Evolutionary conservation across 64 coral and sea anemone genomes (phyloP).

Genomic region (Montipora sp.): DNA sequence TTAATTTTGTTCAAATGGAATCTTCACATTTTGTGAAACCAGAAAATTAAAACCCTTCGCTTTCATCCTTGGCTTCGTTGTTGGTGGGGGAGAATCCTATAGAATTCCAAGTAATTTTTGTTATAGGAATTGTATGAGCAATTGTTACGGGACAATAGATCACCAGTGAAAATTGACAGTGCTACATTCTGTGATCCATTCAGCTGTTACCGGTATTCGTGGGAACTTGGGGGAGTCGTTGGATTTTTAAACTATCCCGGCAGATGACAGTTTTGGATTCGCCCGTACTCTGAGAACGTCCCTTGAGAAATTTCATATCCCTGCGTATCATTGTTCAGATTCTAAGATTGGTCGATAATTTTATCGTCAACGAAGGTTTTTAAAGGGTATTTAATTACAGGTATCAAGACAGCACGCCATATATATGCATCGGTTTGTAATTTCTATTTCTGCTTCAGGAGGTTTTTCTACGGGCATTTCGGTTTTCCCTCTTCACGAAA

Average conservation of each 20-base stretch:
- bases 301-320: neutral
- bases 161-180: neutral
- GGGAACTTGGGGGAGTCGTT: neutral
- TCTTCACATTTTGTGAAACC: neutral
- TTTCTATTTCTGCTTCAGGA: no score
- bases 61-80: neutral
- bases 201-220: slow-evolving; percentile 33
- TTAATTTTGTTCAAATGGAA: neutral
- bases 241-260: neutral
- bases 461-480: no score
- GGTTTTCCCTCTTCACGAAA: no score
- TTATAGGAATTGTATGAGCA: neutral
- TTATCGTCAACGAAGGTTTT: no score
- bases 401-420: no score
- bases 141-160: neutral
- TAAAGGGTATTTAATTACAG: no score
- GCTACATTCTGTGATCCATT: neutral
- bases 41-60: neutral
- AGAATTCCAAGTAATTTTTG: neutral
- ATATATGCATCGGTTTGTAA: no score
- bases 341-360: no score
- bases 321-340: neutral
- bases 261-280: slow-evolving; percentile 57
- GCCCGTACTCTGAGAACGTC: neutral
- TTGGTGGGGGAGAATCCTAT: neutral